Percentiles rank a stretch among this genome's conserved stretches.
Evolutionary conservation across 2,888 invertebrate species (phyloP).

Genomic region (Dyspetes luteomarginatus): DNA sequence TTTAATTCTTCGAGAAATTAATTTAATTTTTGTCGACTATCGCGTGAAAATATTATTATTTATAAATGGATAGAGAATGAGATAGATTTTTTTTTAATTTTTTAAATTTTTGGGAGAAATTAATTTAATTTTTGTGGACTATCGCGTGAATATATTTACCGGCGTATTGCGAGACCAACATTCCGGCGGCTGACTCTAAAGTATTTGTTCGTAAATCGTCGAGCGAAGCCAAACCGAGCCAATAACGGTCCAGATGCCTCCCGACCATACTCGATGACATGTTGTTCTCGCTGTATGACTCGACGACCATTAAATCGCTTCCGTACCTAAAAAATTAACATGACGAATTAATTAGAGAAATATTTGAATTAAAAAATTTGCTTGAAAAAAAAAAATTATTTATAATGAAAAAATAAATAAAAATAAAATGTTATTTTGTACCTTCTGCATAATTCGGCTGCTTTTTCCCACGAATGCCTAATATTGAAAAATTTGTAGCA

Average conservation of each 20-base stretch:
- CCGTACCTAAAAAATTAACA: slow-evolving; percentile 90
- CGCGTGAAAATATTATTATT: too few relatives aligned
- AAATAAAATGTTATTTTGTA: slow-evolving; percentile 79
- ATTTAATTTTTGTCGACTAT: too few relatives aligned
- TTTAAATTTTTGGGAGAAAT: neutral
- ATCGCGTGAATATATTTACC: slow-evolving; percentile 84
- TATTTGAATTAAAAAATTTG: neutral
- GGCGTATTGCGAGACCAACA: slow-evolving; percentile 95
- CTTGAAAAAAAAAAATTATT: slow-evolving; percentile 6
- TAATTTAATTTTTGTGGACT: neutral
- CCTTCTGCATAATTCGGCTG: slow-evolving; percentile 97
- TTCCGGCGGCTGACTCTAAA: slow-evolving; percentile 96
- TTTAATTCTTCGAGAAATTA: too few relatives aligned
- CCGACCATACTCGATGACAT: slow-evolving; percentile 92
- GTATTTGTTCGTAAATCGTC: slow-evolving; percentile 97
- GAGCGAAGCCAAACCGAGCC: slow-evolving; percentile 95
- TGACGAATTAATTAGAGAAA: slow-evolving; percentile 70
- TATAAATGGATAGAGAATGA: too few relatives aligned
- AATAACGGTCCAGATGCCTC: slow-evolving; percentile 90
- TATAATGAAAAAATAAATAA: too few relatives aligned
- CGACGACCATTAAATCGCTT: slow-evolving; percentile 96
- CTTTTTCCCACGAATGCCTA: slow-evolving; percentile 97
- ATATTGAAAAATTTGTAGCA: slow-evolving; percentile 98
- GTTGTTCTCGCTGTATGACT: slow-evolving; percentile 96
- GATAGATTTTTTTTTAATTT: too few relatives aligned